phyloP scores from a whole-genome alignment of 2,113 vertebrate genomes.

The Mobula birostris region DNA sequence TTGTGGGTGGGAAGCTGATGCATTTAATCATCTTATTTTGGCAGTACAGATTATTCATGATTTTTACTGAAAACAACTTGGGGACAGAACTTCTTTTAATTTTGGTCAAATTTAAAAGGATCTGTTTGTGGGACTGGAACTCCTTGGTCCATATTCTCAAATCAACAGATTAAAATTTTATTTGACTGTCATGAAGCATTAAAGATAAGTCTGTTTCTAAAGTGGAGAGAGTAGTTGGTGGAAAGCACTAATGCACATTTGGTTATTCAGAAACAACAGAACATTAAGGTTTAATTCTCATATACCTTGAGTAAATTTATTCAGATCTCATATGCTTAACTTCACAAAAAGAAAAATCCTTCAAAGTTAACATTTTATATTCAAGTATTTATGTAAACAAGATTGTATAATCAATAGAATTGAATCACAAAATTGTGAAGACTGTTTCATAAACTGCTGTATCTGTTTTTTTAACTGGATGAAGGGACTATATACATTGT shows the following conservation, averaged over 20 bases:
- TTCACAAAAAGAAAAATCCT: background rate
- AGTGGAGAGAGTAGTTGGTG: background rate
- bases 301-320: background rate
- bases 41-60: background rate
- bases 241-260: background rate
- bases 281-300: slow-evolving; percentile 20
- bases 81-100: background rate
- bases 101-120: background rate
- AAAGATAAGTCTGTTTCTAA: background rate
- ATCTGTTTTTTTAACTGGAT: too few relatives aligned
- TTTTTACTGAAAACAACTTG: background rate
- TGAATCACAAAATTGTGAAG: background rate
- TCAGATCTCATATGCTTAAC: background rate
- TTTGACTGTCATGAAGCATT: background rate
- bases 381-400: background rate
- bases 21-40: background rate
- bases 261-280: background rate
- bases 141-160: background rate
- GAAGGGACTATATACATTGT: too few relatives aligned
- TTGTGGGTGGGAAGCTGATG: background rate
- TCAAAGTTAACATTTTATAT: background rate
- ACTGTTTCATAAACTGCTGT: background rate
- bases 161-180: background rate
- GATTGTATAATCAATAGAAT: background rate
- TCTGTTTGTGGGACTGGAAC: background rate